Evolutionary conservation across 2,113 vertebrate species (phyloP), one percentile per base, ranked within the genome.

Genomic region (Arenaria interpres): DNA sequence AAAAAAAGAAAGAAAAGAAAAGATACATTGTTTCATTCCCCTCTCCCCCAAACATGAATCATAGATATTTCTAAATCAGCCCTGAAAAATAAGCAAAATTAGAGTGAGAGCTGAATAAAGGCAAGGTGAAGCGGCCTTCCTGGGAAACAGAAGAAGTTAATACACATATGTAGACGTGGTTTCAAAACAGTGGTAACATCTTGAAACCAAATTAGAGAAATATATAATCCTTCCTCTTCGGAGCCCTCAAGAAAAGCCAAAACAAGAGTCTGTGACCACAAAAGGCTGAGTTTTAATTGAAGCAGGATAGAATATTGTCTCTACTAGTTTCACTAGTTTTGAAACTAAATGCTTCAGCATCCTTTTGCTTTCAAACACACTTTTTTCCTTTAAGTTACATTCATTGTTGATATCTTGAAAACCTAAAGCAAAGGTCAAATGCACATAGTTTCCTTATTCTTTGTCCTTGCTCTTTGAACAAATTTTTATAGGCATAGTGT

Each of bases 141-240:
- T 76, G 73, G 54, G 57, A 92, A 92, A 64, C 6, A 59, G 33
- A 63, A 79, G 19, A 20, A 59, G 35, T 54, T 95, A 90, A 85
- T 76, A 50, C 4, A 6, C 33, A 25, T 88, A 25, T 57, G 45
- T 78, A 82, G 76, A 57, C 71, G 28, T 69, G 35, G 17, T 72
- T 87, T 95, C 73, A 91, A 90, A 68, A 76, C 71, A 77, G 57
- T 1, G 0, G 50, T 80, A 94, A 72, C 9, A 54, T 86, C 87
- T 93, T 88, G 54, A 85, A 94, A 68, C 41, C 50, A 91, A 67
- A 94, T 95, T 82, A 93, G 77, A 91, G 67, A 92, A 96, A 93
- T 91, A 76, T 23, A 80, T 91, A 94, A 80, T 79, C 50, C 25
- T 79, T 45, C 32, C n/a, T 68, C 22, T 71, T 80, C 56, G 59